Evolutionary conservation across 2,113 vertebrate species (phyloP), one percentile per base, ranked within the genome.

Genomic region (Rhipidura dahli): DNA sequence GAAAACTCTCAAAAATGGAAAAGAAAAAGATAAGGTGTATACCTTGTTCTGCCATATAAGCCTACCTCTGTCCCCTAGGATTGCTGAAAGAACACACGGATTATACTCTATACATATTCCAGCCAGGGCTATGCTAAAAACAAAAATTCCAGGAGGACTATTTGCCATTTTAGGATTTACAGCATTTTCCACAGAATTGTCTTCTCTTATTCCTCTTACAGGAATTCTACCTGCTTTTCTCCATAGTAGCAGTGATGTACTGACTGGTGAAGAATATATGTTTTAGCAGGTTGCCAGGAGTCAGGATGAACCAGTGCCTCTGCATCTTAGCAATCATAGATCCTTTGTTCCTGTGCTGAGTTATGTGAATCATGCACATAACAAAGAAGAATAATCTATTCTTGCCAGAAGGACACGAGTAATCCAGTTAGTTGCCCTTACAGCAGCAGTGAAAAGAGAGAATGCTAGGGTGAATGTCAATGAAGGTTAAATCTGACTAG

Each of bases 351-450:
- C 86, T 77, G 26, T 39, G 15, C 66, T 82, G 63, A 80, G 30
- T 57, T 93, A 70, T 42, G 45, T 76, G 61, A 90, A 85, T 77
- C 45, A 31, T 83, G 59, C 79, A 88, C 63, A 31, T 65, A 83
- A 9, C 77, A 66, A 88, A 90, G 64, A 13, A 72, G 79, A 92
- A 92, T 53, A 37, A 79, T 76, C 54, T 80, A 27, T 65, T 92
- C 81, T 77, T 93, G 63, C 73, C 75, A 65, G 35, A n/a, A 84
- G 23, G 49, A 77, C 92, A 69, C 10, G 45, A 69, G 68, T 85
- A 92, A 94, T 94, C 63, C 83, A 56, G 85, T 93, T 93, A 91
- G 82, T n/a, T 89, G 70, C 59, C 76, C 63, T 53, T 53, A 72
- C 18, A 83, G 54, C 24, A 23, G 50, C 30, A 83, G 73, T 35